Base-by-base conservation (phyloP, 2,113 vertebrate species). In the Urocitellus parryii region DNA sequence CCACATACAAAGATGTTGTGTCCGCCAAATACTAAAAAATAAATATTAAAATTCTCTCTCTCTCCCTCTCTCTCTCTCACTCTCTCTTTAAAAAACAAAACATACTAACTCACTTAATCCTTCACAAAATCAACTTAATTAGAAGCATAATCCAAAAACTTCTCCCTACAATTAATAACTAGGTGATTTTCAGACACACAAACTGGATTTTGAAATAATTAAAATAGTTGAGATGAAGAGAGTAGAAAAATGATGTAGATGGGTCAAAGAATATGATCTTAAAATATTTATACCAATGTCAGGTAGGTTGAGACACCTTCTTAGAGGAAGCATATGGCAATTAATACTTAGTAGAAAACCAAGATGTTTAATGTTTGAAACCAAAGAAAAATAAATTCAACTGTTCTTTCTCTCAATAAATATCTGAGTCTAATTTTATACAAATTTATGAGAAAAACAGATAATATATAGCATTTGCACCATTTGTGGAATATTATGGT, bases 401-500 rank as follows among this genome's bases (percentile, higher is more conserved):
- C 25, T 74, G 70, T 79, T 78, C 18, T 61, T 94, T 82, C 9
- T 77, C 81, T 82, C 25, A 61, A 56, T 61, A 92, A 74, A 83
- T 13, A 68, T 88, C 77, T 95, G 8, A 85, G 20, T 48, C 5
- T 76, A 56, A 24, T 1, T 4, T 61, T 68, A 39, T 37, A 84
- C 6, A 74, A 73, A 74, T 72, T 27, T 88, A 85, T 51, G 53
- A 90, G 37, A 67, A 73, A 79, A 91, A 77, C 29, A 29, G 72
- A 96, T 25, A 65, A 73, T 74, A 95, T 53, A 16, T 61, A 86
- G 22, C 29, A 34, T 51, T 1, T 88, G 68, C 11, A 77, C 22
- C 14, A n/a, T 61, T 92, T 79, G 63, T 88, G 45, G 56, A 27
- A 51, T 91, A 91, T 91, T 88, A 88, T 91, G 83, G 22, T 91